Percentiles rank a stretch among this genome's conserved stretches.
Evolutionary conservation across 2,113 vertebrate species (phyloP).

Genomic region (Rhinopomastus cyanomelas): DNA sequence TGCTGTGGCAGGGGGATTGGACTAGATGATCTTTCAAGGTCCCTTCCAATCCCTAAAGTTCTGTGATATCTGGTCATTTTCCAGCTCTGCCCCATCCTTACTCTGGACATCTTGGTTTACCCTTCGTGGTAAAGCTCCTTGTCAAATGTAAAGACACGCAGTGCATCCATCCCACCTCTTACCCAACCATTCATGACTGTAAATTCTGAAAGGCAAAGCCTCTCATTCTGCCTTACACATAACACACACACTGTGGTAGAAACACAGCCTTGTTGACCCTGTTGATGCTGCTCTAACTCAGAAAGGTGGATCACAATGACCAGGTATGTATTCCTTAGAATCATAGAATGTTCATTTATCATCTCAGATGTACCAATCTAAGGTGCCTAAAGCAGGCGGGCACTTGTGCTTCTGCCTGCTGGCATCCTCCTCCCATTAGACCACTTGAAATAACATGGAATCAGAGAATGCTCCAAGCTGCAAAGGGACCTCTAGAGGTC

Average conservation of each 20-base stretch:
- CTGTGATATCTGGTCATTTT: no score
- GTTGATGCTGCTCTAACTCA: neutral
- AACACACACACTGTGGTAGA: accelerated
- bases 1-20: no score
- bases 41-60: no score
- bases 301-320: neutral
- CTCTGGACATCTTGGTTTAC: neutral
- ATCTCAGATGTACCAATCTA: no score
- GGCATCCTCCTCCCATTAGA: no score
- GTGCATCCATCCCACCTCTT: neutral
- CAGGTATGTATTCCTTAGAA: neutral
- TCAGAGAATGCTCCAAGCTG: no score
- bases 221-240: accelerated
- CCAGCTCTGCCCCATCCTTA: neutral
- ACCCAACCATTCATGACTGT: accelerated
- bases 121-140: neutral
- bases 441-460: no score
- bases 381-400: no score
- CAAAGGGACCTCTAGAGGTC: no score
- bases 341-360: no score
- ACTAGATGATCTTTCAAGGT: no score
- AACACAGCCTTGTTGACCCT: neutral
- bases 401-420: no score
- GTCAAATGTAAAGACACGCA: neutral
- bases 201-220: neutral